Percentiles rank a stretch among this genome's conserved stretches.
These are phyloP conservation scores for Phytoseiulus persimilis DNA, from an alignment of 2,888 invertebrate species.

Conservation along the genomic window DNA sequence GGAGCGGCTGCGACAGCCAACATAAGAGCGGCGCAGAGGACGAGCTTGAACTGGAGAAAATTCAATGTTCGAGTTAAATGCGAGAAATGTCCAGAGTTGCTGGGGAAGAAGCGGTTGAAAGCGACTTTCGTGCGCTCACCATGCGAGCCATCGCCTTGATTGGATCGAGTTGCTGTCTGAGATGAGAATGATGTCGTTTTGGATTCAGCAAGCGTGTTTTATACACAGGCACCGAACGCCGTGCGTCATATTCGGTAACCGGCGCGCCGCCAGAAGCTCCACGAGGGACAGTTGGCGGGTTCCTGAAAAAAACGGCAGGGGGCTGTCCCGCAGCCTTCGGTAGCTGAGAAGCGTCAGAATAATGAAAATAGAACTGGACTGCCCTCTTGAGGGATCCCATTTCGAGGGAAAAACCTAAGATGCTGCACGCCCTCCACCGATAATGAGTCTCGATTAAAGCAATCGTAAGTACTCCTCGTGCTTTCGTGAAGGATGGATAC, in stretches of 20 bases:
- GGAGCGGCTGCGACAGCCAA: constrained; percentile 6
- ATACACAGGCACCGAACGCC: background rate
- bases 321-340: background rate
- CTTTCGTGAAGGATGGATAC: too few species aligned
- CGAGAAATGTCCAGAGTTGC: background rate
- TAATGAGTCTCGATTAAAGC: too few species aligned
- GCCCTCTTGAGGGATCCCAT: background rate
- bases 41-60: constrained; percentile 19
- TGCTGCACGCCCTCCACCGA: background rate
- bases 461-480: too few species aligned
- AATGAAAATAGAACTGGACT: background rate
- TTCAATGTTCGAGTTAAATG: background rate
- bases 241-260: background rate
- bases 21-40: constrained; percentile 6
- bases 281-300: background rate
- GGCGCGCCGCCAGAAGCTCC: background rate
- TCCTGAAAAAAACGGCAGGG: background rate
- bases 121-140: background rate
- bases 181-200: background rate
- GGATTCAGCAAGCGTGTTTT: background rate
- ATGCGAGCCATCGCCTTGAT: background rate
- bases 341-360: background rate
- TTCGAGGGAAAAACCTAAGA: background rate
- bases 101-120: background rate
- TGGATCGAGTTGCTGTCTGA: background rate